These are phyloP conservation scores for Matsumyia berberina DNA, from an alignment of 2,888 invertebrate species.

Conservation along the genomic window DNA sequence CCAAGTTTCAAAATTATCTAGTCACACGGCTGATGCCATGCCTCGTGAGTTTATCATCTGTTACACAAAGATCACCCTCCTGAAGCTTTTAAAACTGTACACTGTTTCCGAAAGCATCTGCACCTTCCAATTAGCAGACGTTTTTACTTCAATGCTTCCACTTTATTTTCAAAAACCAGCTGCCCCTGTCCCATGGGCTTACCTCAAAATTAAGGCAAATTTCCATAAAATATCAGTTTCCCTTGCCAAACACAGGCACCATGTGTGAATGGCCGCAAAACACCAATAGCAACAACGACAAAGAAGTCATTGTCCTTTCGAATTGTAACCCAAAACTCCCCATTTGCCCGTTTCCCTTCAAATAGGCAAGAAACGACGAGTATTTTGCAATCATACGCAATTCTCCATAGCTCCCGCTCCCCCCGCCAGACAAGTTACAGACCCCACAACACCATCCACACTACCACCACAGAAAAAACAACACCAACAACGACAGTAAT, in stretches of 20 bases:
- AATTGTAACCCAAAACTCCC: slow-evolving; percentile 58
- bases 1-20: too few relatives aligned
- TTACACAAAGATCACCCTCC: too few relatives aligned
- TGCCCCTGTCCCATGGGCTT: not conserved
- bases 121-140: too few relatives aligned
- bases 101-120: too few relatives aligned
- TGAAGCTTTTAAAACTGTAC: too few relatives aligned
- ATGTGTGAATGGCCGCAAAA: slow-evolving; percentile 63
- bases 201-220: slow-evolving; percentile 40
- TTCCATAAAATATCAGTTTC: slow-evolving; percentile 39
- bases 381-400: slow-evolving; percentile 68
- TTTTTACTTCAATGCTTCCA: too few relatives aligned
- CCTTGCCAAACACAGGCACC: slow-evolving; percentile 19
- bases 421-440: slow-evolving; percentile 27
- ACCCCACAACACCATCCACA: slow-evolving; percentile 13
- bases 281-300: slow-evolving; percentile 61
- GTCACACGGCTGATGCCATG: too few relatives aligned
- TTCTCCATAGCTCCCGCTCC: not conserved
- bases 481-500: slow-evolving; percentile 65
- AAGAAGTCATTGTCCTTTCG: slow-evolving; percentile 70
- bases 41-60: too few relatives aligned
- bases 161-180: too few relatives aligned
- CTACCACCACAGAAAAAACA: slow-evolving; percentile 18
- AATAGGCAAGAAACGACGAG: slow-evolving; percentile 31
- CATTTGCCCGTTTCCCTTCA: slow-evolving; percentile 47